Percentiles rank a stretch among this genome's conserved stretches.
Evolutionary conservation across 2,888 invertebrate species (phyloP).

Genomic region (Lasioglossum zephyrum): DNA sequence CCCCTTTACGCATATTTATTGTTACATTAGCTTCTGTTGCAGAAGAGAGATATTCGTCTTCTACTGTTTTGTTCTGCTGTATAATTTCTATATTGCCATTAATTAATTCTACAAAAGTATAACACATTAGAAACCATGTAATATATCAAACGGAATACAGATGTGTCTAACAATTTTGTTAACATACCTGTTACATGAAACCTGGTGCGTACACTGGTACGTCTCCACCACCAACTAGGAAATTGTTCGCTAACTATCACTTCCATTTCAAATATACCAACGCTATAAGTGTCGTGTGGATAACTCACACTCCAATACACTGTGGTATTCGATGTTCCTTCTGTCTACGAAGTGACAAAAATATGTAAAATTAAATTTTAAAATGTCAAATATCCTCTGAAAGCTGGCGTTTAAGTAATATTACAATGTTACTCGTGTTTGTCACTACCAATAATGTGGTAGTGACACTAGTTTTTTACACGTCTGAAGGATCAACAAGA

Average conservation of each 20-base stretch:
- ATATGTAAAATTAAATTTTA: constrained; percentile 20
- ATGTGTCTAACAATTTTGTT: not conserved
- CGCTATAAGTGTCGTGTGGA: constrained; percentile 85
- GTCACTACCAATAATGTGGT: not conserved
- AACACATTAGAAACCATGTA: not conserved
- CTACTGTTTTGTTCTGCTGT: constrained; percentile 87
- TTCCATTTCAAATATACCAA: constrained; percentile 87
- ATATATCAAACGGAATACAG: not conserved
- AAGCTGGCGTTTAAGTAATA: not conserved
- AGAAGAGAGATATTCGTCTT: constrained; percentile 88
- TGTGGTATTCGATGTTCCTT: constrained; percentile 84
- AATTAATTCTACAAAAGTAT: constrained; percentile 86
- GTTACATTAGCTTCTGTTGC: constrained; percentile 80
- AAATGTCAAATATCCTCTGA: not conserved
- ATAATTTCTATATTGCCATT: constrained; percentile 88
- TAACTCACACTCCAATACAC: constrained; percentile 89
- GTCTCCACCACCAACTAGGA: constrained; percentile 82
- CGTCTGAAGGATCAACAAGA: too few species aligned
- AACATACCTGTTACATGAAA: constrained; percentile 85
- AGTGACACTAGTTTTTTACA: too few species aligned
- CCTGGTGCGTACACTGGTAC: constrained; percentile 82
- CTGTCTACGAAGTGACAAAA: constrained; percentile 47
- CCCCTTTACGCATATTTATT: constrained; percentile 87
- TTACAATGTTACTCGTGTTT: not conserved
- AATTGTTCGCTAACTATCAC: constrained; percentile 83